Evolutionary conservation across 2,797 vertebrate species (phyloP).

Genomic region (Neostethus bicornis): DNA sequence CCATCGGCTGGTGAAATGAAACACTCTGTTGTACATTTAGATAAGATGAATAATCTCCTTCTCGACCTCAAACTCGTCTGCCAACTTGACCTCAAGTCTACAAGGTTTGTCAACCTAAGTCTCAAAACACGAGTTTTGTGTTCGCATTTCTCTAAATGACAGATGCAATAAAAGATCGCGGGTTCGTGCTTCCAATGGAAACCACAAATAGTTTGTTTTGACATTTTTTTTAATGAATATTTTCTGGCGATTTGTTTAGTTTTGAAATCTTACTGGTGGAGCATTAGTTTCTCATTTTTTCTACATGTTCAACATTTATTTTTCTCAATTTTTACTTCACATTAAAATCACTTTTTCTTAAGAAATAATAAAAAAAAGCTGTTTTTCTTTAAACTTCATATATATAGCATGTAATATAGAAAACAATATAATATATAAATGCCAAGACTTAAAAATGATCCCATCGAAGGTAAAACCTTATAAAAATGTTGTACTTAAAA

Average conservation of each 20-base stretch:
- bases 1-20: constrained; percentile 30
- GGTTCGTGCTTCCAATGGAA: background rate
- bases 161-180: constrained; percentile 6
- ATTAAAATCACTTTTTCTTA: background rate
- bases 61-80: constrained; percentile 14
- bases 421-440: background rate
- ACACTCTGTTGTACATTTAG: constrained; percentile 10
- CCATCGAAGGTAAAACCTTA: background rate
- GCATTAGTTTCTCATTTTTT: constrained; percentile 2
- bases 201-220: background rate
- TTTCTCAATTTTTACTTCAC: background rate
- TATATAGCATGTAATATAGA: too few relatives aligned
- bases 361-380: too few relatives aligned
- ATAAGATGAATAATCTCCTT: constrained; percentile 42
- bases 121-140: constrained; percentile 6
- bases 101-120: constrained; percentile 26
- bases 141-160: constrained; percentile 10
- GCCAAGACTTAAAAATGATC: background rate
- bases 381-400: too few relatives aligned
- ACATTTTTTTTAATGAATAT: background rate
- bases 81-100: constrained; percentile 45
- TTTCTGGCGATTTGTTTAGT: background rate
- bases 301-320: background rate
- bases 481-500: background rate
- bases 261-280: background rate